Evolutionary conservation across 2,888 invertebrate genomes (phyloP), one percentile per base, ranked within the genome.

Genomic region (Odontomyia ornata): DNA sequence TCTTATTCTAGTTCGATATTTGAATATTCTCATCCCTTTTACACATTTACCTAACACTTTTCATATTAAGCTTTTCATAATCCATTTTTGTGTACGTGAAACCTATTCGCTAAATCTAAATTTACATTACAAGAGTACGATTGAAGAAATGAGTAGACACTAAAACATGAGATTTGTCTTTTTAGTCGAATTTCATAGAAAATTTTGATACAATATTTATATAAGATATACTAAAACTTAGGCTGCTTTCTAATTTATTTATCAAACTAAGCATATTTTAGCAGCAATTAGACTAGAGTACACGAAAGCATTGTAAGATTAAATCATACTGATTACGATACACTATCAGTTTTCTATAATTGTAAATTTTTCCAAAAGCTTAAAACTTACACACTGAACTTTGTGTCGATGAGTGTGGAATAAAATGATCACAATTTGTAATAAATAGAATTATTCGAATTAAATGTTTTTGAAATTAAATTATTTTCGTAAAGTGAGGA

Each of bases 211-310:
- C 5, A 69, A 25, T 47, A 36, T 36, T 36, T 36, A 36, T 36
- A 36, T 36, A 5, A 36, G 3, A 46, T 69, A 46, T 47, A 69
- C 28, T 36, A 25, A 36, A 69, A 46, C 36, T 69, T 15, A 25
- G 30, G 27, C 69, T 69, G 69, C 69, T 47, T n/a, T 9, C 15
- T 36, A 2, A 13, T 18, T 43, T 65, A 7, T 25, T 62, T 62
- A 36, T 28, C 13, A 9, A 69, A 69, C 69, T 46, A 69, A 69
- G 69, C 69, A 69, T 69, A 69, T 46, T 47, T 15, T 30, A 69
- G 69, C 69, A 69, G 47, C 47, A 69, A 69, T 69, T 69, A 69
- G 69, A 69, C 69, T 69, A 69, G 69, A 69, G 15, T n/a, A 23
- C 21, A 67, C n/a, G 67, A 69, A 46, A 69, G 46, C 46, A 69